A percentile compares a stretch with the other conserved stretches of the same genome.
Evolutionary conservation across 2,888 invertebrate genomes (phyloP).

Genomic region (Apomyelois bistriatella): DNA sequence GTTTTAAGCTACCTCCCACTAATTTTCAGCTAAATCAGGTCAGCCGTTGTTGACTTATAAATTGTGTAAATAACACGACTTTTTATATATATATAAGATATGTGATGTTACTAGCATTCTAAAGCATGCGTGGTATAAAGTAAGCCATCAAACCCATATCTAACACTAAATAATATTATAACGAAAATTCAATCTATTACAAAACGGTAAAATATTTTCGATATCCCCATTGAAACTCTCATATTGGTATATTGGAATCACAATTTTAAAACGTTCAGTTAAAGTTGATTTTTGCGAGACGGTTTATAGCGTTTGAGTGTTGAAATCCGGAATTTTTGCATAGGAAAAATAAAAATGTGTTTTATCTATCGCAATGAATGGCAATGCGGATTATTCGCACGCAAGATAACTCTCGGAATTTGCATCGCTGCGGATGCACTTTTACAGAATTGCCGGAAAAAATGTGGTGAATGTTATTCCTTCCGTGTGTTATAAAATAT

Average conservation of each 20-base stretch:
- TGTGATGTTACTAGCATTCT: too few relatives aligned
- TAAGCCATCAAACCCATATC: neutral
- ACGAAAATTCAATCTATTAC: neutral
- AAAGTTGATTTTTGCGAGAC: neutral
- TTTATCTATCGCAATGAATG: slow-evolving; percentile 11
- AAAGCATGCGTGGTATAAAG: neutral
- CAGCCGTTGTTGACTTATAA: too few relatives aligned
- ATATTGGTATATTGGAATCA: neutral
- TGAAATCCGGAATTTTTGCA: slow-evolving; percentile 13
- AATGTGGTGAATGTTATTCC: neutral
- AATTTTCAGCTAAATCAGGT: too few relatives aligned
- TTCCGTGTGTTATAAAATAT: neutral
- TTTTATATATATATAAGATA: too few relatives aligned
- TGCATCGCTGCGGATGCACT: slow-evolving; percentile 5
- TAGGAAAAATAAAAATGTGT: slow-evolving; percentile 12
- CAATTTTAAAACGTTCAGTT: neutral
- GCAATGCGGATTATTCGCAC: slow-evolving; percentile 3
- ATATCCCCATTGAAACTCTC: neutral
- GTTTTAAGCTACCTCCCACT: too few relatives aligned
- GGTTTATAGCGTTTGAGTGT: neutral
- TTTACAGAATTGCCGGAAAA: neutral
- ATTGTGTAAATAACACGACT: too few relatives aligned
- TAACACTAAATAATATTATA: neutral
- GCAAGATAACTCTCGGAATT: slow-evolving; percentile 9
- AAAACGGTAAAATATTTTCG: neutral